A percentile compares a stretch with the other conserved stretches of the same genome.
phyloP scores from a whole-genome alignment of 2,888 invertebrate species.

The Drosophila algonquin region DNA sequence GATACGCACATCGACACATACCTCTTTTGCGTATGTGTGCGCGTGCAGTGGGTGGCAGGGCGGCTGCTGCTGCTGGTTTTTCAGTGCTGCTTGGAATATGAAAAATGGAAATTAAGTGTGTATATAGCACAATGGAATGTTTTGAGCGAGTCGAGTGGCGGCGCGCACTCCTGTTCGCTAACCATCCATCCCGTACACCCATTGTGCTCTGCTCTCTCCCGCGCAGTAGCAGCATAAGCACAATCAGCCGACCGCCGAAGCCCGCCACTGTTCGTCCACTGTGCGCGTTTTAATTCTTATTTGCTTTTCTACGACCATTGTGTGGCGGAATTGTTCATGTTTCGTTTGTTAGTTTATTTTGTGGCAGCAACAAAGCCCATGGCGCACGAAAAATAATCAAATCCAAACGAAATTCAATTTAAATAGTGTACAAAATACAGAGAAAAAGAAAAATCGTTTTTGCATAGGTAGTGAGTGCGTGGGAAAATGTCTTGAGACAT shows the following conservation, averaged over 20 bases:
- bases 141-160: slow-evolving; percentile 63
- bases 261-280: slow-evolving; percentile 21
- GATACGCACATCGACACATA: not conserved
- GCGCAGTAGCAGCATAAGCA: slow-evolving; percentile 40
- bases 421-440: slow-evolving; percentile 16
- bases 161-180: slow-evolving; percentile 61
- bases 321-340: slow-evolving; percentile 77
- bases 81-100: slow-evolving; percentile 71
- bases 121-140: slow-evolving; percentile 80
- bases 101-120: slow-evolving; percentile 81
- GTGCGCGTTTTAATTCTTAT: slow-evolving; percentile 77
- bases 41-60: slow-evolving; percentile 27
- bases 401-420: slow-evolving; percentile 24
- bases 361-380: slow-evolving; percentile 29
- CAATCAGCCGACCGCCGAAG: not conserved
- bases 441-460: not conserved
- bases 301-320: slow-evolving; percentile 77
- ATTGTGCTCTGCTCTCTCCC: slow-evolving; percentile 24
- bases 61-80: slow-evolving; percentile 21
- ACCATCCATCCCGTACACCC: not conserved
- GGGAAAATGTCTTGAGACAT: slow-evolving; percentile 29
- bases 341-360: slow-evolving; percentile 66
- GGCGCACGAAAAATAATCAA: slow-evolving; percentile 23
- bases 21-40: not conserved
- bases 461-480: slow-evolving; percentile 17